Evolutionary conservation across 2,888 invertebrate species (phyloP).

Genomic region (Synanthedon tipuliformis): DNA sequence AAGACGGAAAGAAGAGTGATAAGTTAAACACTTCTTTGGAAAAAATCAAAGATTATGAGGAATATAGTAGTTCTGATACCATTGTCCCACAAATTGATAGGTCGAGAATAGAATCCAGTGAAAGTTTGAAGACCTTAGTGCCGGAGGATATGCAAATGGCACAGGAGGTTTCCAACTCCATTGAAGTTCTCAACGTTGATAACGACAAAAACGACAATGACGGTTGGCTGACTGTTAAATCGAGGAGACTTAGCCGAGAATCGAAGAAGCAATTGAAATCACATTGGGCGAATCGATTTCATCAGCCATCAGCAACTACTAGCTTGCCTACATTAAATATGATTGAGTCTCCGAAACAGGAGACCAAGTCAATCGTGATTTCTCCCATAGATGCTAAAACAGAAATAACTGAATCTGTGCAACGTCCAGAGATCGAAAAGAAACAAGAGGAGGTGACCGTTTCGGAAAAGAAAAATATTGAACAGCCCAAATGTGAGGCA

Average conservation of each 20-base stretch:
- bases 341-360: constrained; percentile 61
- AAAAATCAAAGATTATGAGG: constrained; percentile 43
- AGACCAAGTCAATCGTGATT: constrained; percentile 31
- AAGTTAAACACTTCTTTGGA: constrained; percentile 28
- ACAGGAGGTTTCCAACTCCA: constrained; percentile 44
- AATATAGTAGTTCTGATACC: constrained; percentile 70
- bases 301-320: constrained; percentile 85
- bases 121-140: constrained; percentile 59
- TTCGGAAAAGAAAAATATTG: neutral
- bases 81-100: constrained; percentile 57
- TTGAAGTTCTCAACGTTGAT: constrained; percentile 62
- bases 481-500: neutral
- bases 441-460: constrained; percentile 9
- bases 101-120: constrained; percentile 59
- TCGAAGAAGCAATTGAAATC: constrained; percentile 73
- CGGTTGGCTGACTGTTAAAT: constrained; percentile 92
- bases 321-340: constrained; percentile 80
- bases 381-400: constrained; percentile 19
- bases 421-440: constrained; percentile 25
- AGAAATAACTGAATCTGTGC: constrained; percentile 53
- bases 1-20: constrained; percentile 38
- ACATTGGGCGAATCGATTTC: constrained; percentile 80
- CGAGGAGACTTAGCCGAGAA: constrained; percentile 72
- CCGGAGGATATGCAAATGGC: constrained; percentile 39
- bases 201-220: constrained; percentile 63